These are phyloP conservation scores for Syngnathus acus DNA, from an alignment of 2,797 vertebrate species.

Conservation along the genomic window DNA sequence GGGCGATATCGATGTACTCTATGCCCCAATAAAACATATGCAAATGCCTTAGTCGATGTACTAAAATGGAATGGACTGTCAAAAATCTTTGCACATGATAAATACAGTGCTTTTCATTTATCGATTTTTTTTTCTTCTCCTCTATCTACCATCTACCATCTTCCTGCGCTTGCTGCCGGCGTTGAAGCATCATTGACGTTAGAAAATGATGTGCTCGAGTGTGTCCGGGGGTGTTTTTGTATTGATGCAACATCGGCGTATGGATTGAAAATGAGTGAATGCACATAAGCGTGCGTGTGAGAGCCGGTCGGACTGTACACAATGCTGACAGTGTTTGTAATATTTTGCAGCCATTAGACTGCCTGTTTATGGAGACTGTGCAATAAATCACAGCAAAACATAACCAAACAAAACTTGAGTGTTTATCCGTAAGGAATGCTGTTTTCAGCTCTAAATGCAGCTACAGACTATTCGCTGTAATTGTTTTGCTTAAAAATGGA, in stretches of 20 bases:
- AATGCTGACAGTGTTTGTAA: slow-evolving; percentile 60
- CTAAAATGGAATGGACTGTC: slow-evolving; percentile 21
- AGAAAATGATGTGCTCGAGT: slow-evolving; percentile 9
- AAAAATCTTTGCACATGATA: slow-evolving; percentile 33
- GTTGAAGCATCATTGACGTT: slow-evolving; percentile 23
- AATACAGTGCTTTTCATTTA: slow-evolving; percentile 32
- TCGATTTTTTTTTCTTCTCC: slow-evolving; percentile 18
- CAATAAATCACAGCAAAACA: slow-evolving; percentile 60
- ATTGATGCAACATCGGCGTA: slow-evolving; percentile 7
- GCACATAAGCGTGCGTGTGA: slow-evolving; percentile 15
- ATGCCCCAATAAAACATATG: slow-evolving; percentile 22
- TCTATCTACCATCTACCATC: background rate
- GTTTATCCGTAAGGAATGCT: slow-evolving; percentile 62
- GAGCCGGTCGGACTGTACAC: slow-evolving; percentile 34
- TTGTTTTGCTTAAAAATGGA: slow-evolving; percentile 24
- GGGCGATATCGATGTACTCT: slow-evolving; percentile 25
- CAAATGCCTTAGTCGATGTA: slow-evolving; percentile 31
- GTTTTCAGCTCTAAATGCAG: slow-evolving; percentile 38
- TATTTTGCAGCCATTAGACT: slow-evolving; percentile 55
- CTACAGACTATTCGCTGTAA: slow-evolving; percentile 18
- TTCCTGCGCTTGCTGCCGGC: slow-evolving; percentile 16
- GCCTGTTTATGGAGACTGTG: slow-evolving; percentile 54
- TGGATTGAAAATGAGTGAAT: background rate
- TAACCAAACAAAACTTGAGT: slow-evolving; percentile 60
- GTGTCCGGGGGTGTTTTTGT: slow-evolving; percentile 1